Evolutionary conservation across 2,797 vertebrate species (phyloP), one percentile per base, ranked within the genome.

Genomic region (Staurois parvus): DNA sequence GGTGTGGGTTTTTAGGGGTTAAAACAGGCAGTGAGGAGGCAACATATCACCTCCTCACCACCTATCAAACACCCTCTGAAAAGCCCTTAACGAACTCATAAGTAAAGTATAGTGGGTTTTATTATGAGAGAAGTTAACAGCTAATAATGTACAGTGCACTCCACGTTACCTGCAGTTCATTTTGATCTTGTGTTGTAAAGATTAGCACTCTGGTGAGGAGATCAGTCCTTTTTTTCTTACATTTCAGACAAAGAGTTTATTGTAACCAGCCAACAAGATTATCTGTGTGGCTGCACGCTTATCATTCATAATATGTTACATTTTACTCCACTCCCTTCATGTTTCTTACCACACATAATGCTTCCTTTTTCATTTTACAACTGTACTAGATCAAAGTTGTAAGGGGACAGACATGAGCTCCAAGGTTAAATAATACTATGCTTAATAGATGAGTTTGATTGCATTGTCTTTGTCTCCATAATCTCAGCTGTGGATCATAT

Each of bases 271-370:
- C 59, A 73, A 56, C 52, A 26, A 45, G 79, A 34, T 83, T 87
- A 87, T 87, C 81, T 87, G 45, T 69, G 66, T 67, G 64, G 72
- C 42, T 67, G 42, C 62, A 32, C 15, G 75, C 85, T 87, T 87
- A 87, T 87, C 85, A 87, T 79, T 73, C 62, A 79, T 87, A 87
- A 87, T 87, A 83, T 79, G 85, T 87, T 79, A 87, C 81, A 79
- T 83, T 83, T 87, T 87, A 83, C 81, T 87, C 85, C 85, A 87
- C 85, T 87, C 85, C 85, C 81, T 80, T 83, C 59, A 79, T 74
- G 79, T 79, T 66, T 69, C 48, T 24, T 72, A 66, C 59, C 72
- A 83, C 70, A 79, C 85, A 74, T 72, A 83, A 74, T 79, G 74
- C 37, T 52, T 75, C 64, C 62, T 80, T 75, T n/a, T 85, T 85